Evolutionary conservation across 2,888 invertebrate species (phyloP), one percentile per base, ranked within the genome.

Genomic region (Yponomeuta malinellus): DNA sequence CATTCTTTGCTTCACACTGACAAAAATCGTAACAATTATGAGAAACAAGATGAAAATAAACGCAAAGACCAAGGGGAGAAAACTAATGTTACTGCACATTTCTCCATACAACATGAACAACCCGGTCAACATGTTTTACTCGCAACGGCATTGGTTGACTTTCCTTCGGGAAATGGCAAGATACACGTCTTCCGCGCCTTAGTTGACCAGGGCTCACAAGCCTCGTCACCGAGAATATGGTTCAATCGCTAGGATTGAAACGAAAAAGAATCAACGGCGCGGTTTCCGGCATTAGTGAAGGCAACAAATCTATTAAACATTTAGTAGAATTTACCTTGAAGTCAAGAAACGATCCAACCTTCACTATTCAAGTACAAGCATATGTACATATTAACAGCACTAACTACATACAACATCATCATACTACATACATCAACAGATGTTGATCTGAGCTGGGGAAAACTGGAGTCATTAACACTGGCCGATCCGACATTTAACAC

Each of bases 211-310:
- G 66, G 72, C 15, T 72, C 72, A 43, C 48, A 69, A 52, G 72
- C 68, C 15, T 72, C 72, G 72, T 72, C 23, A 75, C 74, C 6
- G 76, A 76, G n/a, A 48, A 68, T 10, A 72, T 72, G 9, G 75
- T 73, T 2, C 75, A 77, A 64, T 69, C 70, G 9, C 65, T 77
- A 31, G 74, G 75, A 9, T 71, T 75, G 5, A 74, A 72, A 37
- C 71, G 73, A 8, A 63, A 29, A 10, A 31, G 69, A 10, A 71
- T 75, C 3, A 74, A 68, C 71, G 75, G 75, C 67, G 23, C 52
- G 43, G 73, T 77, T 52, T 74, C 76, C 63, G 75, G 76, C 8
- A 15, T 78, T 9, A 76, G 75, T n/a, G 73, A 75, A 10, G 73
- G 72, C 68, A 67, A 72, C 64, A 69, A 64, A 6, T 71, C 68